Evolutionary conservation across 1,140 invertebrate species (phyloP).

Genomic region (Brachionus manjavacas): DNA sequence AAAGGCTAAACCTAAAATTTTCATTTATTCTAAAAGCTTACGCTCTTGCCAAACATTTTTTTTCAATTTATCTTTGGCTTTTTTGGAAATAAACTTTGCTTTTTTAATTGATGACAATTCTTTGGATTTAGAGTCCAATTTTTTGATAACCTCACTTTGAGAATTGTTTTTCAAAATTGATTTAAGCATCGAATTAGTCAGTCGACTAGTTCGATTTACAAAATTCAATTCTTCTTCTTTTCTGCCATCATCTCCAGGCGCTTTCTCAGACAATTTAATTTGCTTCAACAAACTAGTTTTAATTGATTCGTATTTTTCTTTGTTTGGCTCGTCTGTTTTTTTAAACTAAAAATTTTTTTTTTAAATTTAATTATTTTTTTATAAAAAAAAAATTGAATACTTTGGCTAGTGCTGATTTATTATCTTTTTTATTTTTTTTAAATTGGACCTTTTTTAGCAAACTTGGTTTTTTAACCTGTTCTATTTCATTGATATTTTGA

Average conservation of each 20-base stretch:
- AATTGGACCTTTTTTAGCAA: neutral
- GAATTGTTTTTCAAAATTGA: neutral
- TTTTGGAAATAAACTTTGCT: neutral
- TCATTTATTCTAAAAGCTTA: neutral
- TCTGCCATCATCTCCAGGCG: neutral
- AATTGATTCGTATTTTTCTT: constrained; percentile 19
- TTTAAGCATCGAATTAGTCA: constrained; percentile 25
- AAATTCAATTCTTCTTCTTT: constrained; percentile 17
- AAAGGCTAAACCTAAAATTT: neutral
- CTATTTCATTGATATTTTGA: neutral
- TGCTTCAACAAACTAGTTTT: constrained; percentile 40
- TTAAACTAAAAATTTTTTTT: neutral
- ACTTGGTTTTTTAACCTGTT: neutral
- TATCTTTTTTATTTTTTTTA: constrained; percentile 3
- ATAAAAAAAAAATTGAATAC: neutral
- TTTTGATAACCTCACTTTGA: neutral
- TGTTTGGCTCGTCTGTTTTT: constrained; percentile 2
- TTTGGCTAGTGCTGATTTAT: neutral
- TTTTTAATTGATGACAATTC: neutral
- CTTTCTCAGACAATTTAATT: constrained; percentile 5
- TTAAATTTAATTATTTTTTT: neutral
- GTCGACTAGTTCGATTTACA: neutral
- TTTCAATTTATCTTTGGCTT: constrained; percentile 29
- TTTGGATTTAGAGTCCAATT: neutral
- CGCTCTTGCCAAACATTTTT: constrained; percentile 36